phyloP scores from a whole-genome alignment of 2,113 vertebrate genomes.

The Suricata suricatta region DNA sequence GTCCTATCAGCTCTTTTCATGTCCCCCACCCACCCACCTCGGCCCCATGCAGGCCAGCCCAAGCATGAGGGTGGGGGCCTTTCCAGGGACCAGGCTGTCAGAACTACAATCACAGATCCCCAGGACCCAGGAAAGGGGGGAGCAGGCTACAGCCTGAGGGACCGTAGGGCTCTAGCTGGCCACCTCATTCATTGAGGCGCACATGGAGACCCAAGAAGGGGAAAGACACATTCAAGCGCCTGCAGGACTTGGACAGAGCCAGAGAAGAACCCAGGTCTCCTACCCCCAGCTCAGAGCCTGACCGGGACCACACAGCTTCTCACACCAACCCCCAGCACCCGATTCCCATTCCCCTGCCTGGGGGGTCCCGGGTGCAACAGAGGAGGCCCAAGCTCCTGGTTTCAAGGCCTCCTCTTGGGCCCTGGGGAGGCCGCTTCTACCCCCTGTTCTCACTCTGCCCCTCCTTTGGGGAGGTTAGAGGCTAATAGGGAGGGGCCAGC shows the following conservation, averaged over 20 bases:
- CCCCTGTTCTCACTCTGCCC: not conserved
- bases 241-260: not conserved
- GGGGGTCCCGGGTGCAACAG: not conserved
- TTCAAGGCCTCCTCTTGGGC: not conserved
- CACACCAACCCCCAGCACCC: not conserved
- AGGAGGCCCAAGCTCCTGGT: not conserved
- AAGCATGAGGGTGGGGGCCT: slow-evolving; percentile 1
- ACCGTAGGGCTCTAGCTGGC: not conserved
- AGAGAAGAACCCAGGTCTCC: not conserved
- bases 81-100: not conserved
- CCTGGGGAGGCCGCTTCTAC: not conserved
- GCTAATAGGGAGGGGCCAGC: not conserved
- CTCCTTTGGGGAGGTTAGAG: not conserved
- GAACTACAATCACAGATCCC: not conserved
- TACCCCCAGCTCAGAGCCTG: not conserved
- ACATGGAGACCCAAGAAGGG: not conserved
- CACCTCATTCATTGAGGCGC: not conserved
- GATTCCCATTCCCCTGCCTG: not conserved
- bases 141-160: not conserved
- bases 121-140: not conserved
- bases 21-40: not conserved
- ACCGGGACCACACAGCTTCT: not conserved
- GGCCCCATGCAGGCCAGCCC: not conserved
- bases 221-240: not conserved
- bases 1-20: not conserved